Evolutionary conservation across 1,140 invertebrate species (phyloP).

Genomic region (Pinna nobilis): DNA sequence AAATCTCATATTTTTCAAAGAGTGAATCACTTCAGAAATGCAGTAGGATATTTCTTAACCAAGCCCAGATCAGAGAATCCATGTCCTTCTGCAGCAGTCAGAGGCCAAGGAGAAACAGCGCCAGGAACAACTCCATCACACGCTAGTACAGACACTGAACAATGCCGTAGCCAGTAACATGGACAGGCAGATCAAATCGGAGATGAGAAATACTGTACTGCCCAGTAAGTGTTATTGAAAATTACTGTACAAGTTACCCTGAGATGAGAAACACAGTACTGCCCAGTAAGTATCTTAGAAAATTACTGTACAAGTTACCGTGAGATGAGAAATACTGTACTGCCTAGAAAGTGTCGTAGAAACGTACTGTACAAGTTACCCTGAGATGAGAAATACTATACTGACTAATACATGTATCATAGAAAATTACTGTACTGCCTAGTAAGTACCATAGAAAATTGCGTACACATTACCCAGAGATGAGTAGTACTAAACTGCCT

Average conservation of each 20-base stretch:
- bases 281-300: constrained; percentile 68
- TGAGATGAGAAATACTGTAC: constrained; percentile 60
- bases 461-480: too few relatives aligned
- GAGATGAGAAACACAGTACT: constrained; percentile 63
- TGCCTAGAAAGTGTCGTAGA: constrained; percentile 69
- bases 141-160: constrained; percentile 66
- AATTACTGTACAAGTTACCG: too few relatives aligned
- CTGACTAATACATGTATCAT: constrained; percentile 67
- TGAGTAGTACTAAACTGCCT: too few relatives aligned
- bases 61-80: constrained; percentile 51
- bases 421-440: too few relatives aligned
- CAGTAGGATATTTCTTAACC: constrained; percentile 24
- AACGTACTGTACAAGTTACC: too few relatives aligned
- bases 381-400: constrained; percentile 61
- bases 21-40: background rate
- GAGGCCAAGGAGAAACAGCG: constrained; percentile 56
- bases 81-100: constrained; percentile 48
- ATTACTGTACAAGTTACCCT: too few relatives aligned
- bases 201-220: constrained; percentile 60
- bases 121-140: constrained; percentile 55
- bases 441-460: too few relatives aligned
- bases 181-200: constrained; percentile 62
- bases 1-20: background rate
- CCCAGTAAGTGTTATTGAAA: constrained; percentile 70
- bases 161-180: constrained; percentile 64